Evolutionary conservation across 2,113 vertebrate genomes (phyloP), one percentile per base, ranked within the genome.

Genomic region (Spheniscus mendiculus): DNA sequence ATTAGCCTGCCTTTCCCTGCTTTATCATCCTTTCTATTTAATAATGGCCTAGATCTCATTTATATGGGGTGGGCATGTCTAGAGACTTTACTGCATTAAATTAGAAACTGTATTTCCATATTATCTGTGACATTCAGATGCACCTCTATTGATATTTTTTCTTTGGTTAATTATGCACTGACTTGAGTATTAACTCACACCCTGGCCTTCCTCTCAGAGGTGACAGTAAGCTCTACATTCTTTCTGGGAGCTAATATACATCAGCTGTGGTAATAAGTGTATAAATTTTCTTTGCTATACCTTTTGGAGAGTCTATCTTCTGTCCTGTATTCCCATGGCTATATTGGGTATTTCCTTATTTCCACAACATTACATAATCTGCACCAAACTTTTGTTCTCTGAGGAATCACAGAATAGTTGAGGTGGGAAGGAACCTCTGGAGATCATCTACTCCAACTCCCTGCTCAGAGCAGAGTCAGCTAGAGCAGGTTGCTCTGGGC

Each of bases 71-170:
- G 67, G 62, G 70, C 86, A 97, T 83, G 74, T 77, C 92, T 93
- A 71, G 95, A 97, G 94, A 97, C 74, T 83, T 87, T 82, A 56
- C 80, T 82, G 89, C 71, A 96, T 97, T 97, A 97, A 96, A 97
- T 96, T 93, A 97, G 96, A 96, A 95, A 89, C 55, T 69, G 89
- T 93, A 96, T 97, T 97, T 97, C 92, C 92, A 81, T 95, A 96
- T 96, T 96, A 97, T 96, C 95, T 92, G 86, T 96, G 95, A 97
- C 97, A 97, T 97, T 97, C 95, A 96, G 78, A 90, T 95, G 89
- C 80, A 96, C 93, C 73, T 90, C 89, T 97, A 97, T 95, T 93
- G 97, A 96, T 97, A 97, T 96, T 97, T 97, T 89, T 91, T 94
- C 94, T 89, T 83, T 97, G 83, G 94, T 97, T 97, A 98, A 97